Evolutionary conservation across 2,797 vertebrate genomes (phyloP), one percentile per base, ranked within the genome.

Genomic region (Huso huso): DNA sequence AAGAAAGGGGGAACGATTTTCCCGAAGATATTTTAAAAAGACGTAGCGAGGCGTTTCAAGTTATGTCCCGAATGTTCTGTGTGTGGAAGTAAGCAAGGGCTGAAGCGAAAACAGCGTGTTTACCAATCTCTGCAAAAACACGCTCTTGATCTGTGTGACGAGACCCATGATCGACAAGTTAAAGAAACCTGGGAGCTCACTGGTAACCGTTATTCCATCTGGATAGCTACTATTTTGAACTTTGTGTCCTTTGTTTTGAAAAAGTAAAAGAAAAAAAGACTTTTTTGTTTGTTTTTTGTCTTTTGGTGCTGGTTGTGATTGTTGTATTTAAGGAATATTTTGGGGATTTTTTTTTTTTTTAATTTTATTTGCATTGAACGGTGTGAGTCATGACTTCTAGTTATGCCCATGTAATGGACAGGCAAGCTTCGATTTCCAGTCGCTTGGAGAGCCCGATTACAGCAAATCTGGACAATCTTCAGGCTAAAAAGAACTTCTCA

Each of bases 401-500:
- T 90, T 98, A 97, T 89, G 92, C 91, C 66, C 95, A 95, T 86
- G 90, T 94, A 81, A 91, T 98, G 94, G 95, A 97, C 83, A 88
- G 94, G 82, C 94, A 92, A 76, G 84, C 86, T 74, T 77, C 93
- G 76, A 77, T 94, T 81, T 85, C 93, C 69, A 90, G 88, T 88
- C 94, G 94, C 80, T 86, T 97, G 89, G 95, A 97, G 82, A 93
- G 89, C 73, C 92, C 94, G 51, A 86, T 91, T 79, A 84, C 88
- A 63, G 86, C 90, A 68, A 91, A 88, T 83, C 90, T 95, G 87
- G 95, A 98, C 84, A 93, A 89, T 82, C 88, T 96, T 82, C 96
- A 98, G 81, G 93, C 90, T 74, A 97, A 97, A 76, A 98, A 98
- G 93, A 98, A 97, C 90, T 98, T 98, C 90, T 95, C 95, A 8